Percentiles rank a stretch among this genome's conserved stretches.
Conservation (phyloP, 2,113 vertebrate species). For the Poicephalus meyeri region DNA sequence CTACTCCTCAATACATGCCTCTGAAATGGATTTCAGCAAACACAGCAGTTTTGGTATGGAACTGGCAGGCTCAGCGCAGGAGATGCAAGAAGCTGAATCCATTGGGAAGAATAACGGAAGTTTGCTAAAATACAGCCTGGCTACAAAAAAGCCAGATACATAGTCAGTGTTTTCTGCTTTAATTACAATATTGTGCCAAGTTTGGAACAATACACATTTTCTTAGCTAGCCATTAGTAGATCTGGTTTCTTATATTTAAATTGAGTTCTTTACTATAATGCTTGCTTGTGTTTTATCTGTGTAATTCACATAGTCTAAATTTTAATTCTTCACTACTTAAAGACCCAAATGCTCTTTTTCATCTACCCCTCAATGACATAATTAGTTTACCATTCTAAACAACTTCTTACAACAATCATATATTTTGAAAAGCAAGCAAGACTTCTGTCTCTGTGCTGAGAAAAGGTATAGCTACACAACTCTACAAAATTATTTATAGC, state of each 20-base stretch:
- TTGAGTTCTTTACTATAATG: not conserved
- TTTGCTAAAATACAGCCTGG: not conserved
- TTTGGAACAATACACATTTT: not conserved
- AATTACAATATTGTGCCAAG: not conserved
- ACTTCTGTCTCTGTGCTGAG: not conserved
- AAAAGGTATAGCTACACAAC: not conserved
- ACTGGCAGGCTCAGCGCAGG: not conserved
- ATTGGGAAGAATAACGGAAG: not conserved
- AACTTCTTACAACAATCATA: not conserved
- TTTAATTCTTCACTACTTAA: not conserved
- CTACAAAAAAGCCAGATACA: not conserved
- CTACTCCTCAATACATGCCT: fast-evolving
- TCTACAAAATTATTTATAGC: not conserved
- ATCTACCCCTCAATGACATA: not conserved
- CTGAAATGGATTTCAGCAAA: not conserved
- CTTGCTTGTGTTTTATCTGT: not conserved
- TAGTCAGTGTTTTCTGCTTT: not conserved
- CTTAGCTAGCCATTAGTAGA: not conserved
- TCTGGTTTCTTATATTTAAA: not conserved
- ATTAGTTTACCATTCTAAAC: not conserved
- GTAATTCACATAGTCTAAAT: not conserved
- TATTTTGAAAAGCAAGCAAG: not conserved
- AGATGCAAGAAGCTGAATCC: not conserved
- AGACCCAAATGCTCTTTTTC: not conserved
- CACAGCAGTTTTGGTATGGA: not conserved